These are phyloP conservation scores for Chouioia cunea DNA, from an alignment of 2,888 invertebrate species.

Conservation along the genomic window DNA sequence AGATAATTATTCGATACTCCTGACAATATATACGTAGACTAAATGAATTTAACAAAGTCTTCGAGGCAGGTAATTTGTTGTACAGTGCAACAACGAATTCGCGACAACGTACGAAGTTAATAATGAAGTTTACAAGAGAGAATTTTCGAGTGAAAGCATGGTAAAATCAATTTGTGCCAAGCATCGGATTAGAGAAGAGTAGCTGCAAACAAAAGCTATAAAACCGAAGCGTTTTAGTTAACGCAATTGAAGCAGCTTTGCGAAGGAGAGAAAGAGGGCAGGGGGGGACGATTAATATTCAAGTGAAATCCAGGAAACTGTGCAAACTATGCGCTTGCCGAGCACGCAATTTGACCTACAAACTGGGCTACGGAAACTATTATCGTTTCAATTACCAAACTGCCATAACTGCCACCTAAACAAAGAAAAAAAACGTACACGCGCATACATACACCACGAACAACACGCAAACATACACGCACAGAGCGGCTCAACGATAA, in stretches of 20 bases:
- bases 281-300: not conserved
- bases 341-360: constrained; percentile 10
- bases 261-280: not conserved
- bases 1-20: too few species aligned
- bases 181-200: not conserved
- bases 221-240: too few species aligned
- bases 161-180: constrained; percentile 21
- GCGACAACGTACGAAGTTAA: too few species aligned
- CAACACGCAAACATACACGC: not conserved
- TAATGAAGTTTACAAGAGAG: too few species aligned
- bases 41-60: too few species aligned
- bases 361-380: constrained; percentile 19
- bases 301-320: not conserved
- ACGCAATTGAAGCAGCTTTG: constrained; percentile 17
- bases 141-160: not conserved
- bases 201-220: too few species aligned
- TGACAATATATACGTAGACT: too few species aligned
- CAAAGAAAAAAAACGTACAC: not conserved
- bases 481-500: not conserved
- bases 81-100: too few species aligned
- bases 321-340: not conserved
- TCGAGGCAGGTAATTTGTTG: too few species aligned
- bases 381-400: constrained; percentile 21
- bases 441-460: too few species aligned
- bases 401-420: not conserved